Conservation (phyloP, 2,113 vertebrate genomes). For the Agelaius phoeniceus region DNA sequence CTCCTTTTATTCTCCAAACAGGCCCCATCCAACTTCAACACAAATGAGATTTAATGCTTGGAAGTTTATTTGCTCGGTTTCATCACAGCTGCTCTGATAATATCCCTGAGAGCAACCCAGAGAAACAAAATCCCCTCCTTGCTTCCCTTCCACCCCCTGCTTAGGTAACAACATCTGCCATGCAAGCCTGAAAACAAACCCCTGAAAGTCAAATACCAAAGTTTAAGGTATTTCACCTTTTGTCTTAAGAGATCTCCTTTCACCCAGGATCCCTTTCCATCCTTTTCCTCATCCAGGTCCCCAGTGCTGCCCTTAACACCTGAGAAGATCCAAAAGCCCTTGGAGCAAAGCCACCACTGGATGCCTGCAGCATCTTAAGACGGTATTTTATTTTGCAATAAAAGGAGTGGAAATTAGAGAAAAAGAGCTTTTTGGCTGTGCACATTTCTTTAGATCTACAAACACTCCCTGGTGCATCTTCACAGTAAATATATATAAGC, state of each 20-base stretch:
- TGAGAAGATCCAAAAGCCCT: neutral
- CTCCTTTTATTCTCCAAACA: neutral
- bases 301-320: neutral
- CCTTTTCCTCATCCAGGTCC: neutral
- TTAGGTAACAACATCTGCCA: neutral
- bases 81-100: neutral
- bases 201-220: neutral
- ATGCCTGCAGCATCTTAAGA: neutral
- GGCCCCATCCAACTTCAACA: neutral
- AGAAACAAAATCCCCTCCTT: neutral
- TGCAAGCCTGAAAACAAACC: neutral
- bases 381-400: neutral
- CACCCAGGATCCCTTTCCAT: neutral
- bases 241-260: neutral
- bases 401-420: neutral
- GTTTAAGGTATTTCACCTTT: neutral
- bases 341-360: neutral
- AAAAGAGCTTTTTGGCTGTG: neutral
- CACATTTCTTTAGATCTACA: neutral
- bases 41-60: rapidly evolving
- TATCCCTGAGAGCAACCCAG: neutral
- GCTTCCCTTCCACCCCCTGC: neutral
- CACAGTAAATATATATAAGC: neutral
- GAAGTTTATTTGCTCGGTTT: neutral
- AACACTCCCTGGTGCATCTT: neutral